Evolutionary conservation across 2,888 invertebrate genomes (phyloP).

Genomic region (Drosophila algonquin): DNA sequence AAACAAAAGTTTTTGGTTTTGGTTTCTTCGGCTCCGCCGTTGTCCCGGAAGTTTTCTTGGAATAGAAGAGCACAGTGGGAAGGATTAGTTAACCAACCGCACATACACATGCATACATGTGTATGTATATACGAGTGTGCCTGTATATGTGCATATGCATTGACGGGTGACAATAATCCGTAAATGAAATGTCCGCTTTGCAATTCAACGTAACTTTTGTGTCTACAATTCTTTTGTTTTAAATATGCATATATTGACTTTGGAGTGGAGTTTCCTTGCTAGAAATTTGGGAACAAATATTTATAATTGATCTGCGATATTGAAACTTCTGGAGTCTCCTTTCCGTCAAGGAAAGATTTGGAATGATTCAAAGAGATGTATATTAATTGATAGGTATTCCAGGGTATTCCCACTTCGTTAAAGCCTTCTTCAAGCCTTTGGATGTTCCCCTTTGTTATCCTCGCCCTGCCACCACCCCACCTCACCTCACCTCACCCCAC

Average conservation of each 20-base stretch:
- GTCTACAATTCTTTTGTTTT: not conserved
- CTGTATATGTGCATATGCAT: not conserved
- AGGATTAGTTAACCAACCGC: constrained; percentile 35
- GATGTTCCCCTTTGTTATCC: not conserved
- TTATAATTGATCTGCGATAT: too few species aligned
- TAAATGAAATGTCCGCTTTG: constrained; percentile 17
- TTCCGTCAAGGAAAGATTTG: too few species aligned
- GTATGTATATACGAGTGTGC: too few species aligned
- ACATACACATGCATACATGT: not conserved
- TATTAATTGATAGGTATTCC: too few species aligned
- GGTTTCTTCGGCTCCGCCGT: constrained; percentile 69
- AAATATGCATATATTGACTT: not conserved
- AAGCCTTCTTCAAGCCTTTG: constrained; percentile 13
- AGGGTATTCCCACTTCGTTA: not conserved
- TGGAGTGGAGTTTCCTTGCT: not conserved
- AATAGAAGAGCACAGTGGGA: constrained; percentile 1
- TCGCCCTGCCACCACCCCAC: not conserved
- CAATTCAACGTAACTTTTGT: not conserved
- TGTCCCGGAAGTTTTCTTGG: constrained; percentile 40
- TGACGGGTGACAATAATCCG: constrained; percentile 28
- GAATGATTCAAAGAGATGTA: too few species aligned
- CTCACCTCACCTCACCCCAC: not conserved
- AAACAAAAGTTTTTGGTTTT: constrained; percentile 74
- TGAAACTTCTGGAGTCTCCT: too few species aligned
- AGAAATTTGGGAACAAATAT: too few species aligned